A percentile compares a stretch with the other conserved stretches of the same genome.
phyloP scores from a whole-genome alignment of 2,888 invertebrate genomes.

The Uloborus plumipes region DNA sequence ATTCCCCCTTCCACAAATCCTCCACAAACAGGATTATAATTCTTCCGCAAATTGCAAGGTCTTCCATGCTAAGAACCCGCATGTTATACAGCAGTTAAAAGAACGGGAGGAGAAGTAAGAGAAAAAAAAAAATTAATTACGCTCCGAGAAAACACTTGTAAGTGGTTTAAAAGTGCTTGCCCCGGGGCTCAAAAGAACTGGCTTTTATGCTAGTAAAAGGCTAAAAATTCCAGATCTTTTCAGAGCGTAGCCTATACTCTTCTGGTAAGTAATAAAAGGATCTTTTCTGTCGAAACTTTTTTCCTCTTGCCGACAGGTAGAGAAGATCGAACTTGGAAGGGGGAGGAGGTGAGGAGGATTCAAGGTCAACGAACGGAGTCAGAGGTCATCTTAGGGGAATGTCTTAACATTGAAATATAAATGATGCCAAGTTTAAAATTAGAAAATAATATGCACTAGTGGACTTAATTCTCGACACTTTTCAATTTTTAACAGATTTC shows the following conservation, averaged over 20 bases:
- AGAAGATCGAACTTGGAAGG: slow-evolving; percentile 7
- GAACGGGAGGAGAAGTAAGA: too few species aligned
- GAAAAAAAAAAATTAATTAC: slow-evolving; percentile 45
- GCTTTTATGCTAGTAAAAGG: slow-evolving; percentile 26
- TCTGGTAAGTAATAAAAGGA: slow-evolving; percentile 19
- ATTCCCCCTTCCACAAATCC: slow-evolving; percentile 37
- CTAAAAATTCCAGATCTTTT: slow-evolving; percentile 12
- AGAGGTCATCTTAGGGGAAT: slow-evolving; percentile 28
- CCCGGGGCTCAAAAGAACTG: slow-evolving; percentile 7
- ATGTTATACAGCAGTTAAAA: slow-evolving; percentile 14
- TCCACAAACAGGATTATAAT: slow-evolving; percentile 42
- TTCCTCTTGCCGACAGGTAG: not conserved
- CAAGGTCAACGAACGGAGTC: slow-evolving; percentile 38
- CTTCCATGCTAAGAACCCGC: slow-evolving; percentile 56
- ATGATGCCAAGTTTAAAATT: not conserved
- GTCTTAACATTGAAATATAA: slow-evolving; percentile 3
- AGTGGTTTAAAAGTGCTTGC: slow-evolving; percentile 47
- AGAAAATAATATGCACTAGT: too few species aligned
- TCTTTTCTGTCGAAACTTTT: slow-evolving; percentile 4
- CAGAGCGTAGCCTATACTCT: slow-evolving; percentile 3
- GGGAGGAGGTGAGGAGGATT: not conserved
- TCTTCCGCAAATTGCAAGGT: slow-evolving; percentile 46
- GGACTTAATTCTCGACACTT: too few species aligned
- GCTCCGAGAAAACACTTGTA: slow-evolving; percentile 31
- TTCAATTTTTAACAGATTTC: too few species aligned